Base-by-base conservation (phyloP, 2,888 invertebrate genomes). In the Ctenicera cuprea region DNA sequence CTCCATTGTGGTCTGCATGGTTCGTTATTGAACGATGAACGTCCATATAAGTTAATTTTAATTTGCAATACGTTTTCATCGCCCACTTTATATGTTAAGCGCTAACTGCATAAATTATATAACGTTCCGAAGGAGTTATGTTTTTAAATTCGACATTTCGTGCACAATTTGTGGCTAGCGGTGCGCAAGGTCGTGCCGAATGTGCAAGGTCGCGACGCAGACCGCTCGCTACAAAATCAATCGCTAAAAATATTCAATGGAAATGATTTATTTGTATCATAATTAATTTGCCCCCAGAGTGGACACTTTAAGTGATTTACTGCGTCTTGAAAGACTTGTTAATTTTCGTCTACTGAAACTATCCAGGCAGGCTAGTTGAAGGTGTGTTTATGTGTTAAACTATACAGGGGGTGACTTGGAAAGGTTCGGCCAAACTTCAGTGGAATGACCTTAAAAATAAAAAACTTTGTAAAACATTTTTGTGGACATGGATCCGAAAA, bases 121-220 rank as follows among this genome's bases (percentile, higher is more conserved):
- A 73, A 70, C 70, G 26, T 12, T 22, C 30, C 26, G 63, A 57
- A 66, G 38, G 57, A 38, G 59, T 62, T 26, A 48, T 65, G 71
- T 65, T 73, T 66, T 74, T 64, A 70, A 74, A 70, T 70, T 74
- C 61, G 33, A 65, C 54, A 64, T 70, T 73, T 70, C 26, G 69
- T 65, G 64, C 69, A 74, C 70, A 65, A 70, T 70, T 57, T 70
- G 43, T 66, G 57, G 70, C 30, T 57, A 74, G 74, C 70, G 74
- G 69, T 70, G 68, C 66, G 74, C 74, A 74, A 74, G 74, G 74
- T 74, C 74, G 66, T 26, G 70, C 33, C 69, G 61, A 38, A 61
- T 70, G 54, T 65, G 61, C 74, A 74, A 74, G 74, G 74, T 74
- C 74, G 70, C 52, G 64, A 70, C 16, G 30, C 59, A 26, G 59